These are phyloP conservation scores for Glaucidium brasilianum DNA, from an alignment of 2,113 vertebrate species.

Conservation along the genomic window DNA sequence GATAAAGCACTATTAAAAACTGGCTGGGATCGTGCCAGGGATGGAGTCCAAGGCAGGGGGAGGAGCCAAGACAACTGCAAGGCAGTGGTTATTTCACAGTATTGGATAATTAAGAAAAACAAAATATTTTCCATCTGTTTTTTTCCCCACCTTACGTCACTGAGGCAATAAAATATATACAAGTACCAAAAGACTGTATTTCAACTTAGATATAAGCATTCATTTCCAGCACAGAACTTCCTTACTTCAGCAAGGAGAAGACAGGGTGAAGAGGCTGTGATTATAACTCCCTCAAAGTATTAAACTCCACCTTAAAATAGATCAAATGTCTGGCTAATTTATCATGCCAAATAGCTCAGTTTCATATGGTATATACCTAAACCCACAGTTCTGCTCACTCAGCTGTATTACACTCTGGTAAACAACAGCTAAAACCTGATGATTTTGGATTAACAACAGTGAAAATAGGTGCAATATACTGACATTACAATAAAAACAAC, in stretches of 20 bases:
- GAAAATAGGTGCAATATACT: neutral
- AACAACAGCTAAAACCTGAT: neutral
- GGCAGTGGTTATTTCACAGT: neutral
- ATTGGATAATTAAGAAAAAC: slow-evolving; percentile 30
- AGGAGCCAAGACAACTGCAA: neutral
- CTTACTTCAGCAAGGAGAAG: neutral
- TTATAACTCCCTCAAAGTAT: neutral
- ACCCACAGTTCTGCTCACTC: neutral
- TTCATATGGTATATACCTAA: neutral
- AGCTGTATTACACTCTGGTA: neutral
- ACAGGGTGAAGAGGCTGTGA: neutral
- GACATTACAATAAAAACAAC: neutral
- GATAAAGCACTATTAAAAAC: slow-evolving; percentile 51
- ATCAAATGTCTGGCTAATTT: neutral
- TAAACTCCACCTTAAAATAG: neutral
- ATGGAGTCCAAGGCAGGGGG: slow-evolving; percentile 1
- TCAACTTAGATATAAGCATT: neutral
- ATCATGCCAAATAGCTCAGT: neutral
- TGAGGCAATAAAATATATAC: slow-evolving; percentile 21
- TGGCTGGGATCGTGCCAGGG: slow-evolving; percentile 17
- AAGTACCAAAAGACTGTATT: slow-evolving; percentile 5
- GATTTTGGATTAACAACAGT: neutral
- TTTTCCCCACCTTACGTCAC: neutral
- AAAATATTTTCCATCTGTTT: slow-evolving; percentile 51
- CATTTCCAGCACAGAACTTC: neutral